Evolutionary conservation across 2,888 invertebrate genomes (phyloP).

Genomic region (Drosophila rubida): DNA sequence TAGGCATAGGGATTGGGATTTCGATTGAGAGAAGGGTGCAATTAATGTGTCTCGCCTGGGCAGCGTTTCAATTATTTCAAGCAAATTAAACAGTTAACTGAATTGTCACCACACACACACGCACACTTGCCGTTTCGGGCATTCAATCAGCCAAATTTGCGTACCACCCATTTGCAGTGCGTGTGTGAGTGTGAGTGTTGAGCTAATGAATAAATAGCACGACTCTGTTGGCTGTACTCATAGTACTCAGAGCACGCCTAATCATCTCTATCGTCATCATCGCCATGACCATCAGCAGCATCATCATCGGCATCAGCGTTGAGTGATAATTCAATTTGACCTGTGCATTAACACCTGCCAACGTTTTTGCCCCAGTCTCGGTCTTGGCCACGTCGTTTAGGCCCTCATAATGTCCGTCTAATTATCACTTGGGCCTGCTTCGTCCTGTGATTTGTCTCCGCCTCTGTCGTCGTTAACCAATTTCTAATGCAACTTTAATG

Average conservation of each 20-base stretch:
- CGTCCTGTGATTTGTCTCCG: conserved; percentile 7
- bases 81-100: conserved; percentile 79
- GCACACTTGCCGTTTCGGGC: conserved; percentile 31
- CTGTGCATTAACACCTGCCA: conserved; percentile 73
- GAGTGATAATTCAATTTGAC: conserved; percentile 76
- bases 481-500: conserved; percentile 66
- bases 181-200: conserved; percentile 29
- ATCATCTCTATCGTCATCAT: conserved; percentile 20
- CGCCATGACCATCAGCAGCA: conserved; percentile 16
- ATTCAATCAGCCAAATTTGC: conserved; percentile 64
- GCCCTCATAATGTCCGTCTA: conserved; percentile 36
- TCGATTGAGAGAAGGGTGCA: conserved; percentile 18
- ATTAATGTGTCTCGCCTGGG: conserved; percentile 54
- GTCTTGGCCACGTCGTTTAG: conserved; percentile 29
- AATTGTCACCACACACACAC: conserved; percentile 65
- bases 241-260: conserved; percentile 16
- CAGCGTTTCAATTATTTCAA: conserved; percentile 77
- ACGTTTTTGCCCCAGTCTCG: conserved; percentile 47
- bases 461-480: conserved; percentile 23
- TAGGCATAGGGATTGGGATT: not conserved
- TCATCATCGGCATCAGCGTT: conserved; percentile 27
- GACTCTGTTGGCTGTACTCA: conserved; percentile 36
- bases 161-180: conserved; percentile 28
- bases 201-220: conserved; percentile 71
- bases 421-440: conserved; percentile 34